Evolutionary conservation across 2,113 vertebrate species (phyloP).

Genomic region (Thunnus maccoyii): DNA sequence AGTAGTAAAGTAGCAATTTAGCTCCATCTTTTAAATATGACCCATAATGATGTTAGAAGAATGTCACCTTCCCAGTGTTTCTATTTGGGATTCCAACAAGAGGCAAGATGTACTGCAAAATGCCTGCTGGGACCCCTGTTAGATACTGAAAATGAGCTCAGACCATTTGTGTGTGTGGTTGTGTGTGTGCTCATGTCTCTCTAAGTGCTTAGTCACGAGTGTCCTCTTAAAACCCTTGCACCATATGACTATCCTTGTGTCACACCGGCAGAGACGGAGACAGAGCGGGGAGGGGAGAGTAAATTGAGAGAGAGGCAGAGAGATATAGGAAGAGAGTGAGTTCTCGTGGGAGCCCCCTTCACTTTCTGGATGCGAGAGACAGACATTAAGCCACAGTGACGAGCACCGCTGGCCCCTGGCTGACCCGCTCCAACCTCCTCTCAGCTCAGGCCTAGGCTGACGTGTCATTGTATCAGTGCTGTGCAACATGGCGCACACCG

Average conservation of each 20-base stretch:
- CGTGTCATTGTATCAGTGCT: conserved; percentile 3
- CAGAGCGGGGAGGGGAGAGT: neutral
- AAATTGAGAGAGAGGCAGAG: conserved; percentile 27
- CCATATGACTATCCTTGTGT: conserved; percentile 50
- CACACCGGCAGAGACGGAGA: conserved; percentile 39
- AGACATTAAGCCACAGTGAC: conserved; percentile 64
- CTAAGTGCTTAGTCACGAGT: conserved; percentile 66
- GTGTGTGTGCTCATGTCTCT: conserved; percentile 33
- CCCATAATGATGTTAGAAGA: conserved; percentile 6
- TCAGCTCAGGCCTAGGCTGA: conserved; percentile 31
- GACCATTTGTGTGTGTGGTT: conserved; percentile 44
- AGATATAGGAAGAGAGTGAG: conserved; percentile 7
- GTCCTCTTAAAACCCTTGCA: conserved; percentile 53
- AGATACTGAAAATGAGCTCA: conserved; percentile 41
- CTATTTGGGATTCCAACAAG: conserved; percentile 50
- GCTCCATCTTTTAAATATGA: conserved; percentile 1
- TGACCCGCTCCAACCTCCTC: conserved; percentile 56
- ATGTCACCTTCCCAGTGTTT: conserved; percentile 38
- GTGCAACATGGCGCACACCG: conserved; percentile 5
- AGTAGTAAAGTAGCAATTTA: neutral
- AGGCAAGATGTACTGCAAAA: conserved; percentile 28
- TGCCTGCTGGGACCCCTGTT: conserved; percentile 42
- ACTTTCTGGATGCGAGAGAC: conserved; percentile 51
- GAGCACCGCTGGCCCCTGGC: conserved; percentile 61
- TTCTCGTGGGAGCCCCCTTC: conserved; percentile 43